These are phyloP conservation scores for Bombus confusus DNA, from an alignment of 1,140 invertebrate genomes.

Conservation along the genomic window DNA sequence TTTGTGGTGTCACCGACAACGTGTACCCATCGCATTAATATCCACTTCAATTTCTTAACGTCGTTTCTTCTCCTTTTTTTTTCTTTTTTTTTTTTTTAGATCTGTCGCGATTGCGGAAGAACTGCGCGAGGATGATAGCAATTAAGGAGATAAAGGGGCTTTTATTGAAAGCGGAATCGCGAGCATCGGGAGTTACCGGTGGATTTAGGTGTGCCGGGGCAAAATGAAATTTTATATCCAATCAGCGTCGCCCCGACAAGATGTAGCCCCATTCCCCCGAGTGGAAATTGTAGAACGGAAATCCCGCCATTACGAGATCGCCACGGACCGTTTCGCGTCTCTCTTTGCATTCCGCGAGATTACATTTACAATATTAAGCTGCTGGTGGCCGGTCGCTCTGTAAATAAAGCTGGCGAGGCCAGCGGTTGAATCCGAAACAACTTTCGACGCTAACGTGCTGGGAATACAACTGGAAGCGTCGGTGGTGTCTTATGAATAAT, in stretches of 20 bases:
- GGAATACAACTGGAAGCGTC: not conserved
- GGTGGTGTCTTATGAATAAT: not conserved
- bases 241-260: constrained; percentile 36
- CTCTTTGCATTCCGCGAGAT: constrained; percentile 37
- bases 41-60: too few species aligned
- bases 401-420: constrained; percentile 13
- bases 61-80: too few species aligned
- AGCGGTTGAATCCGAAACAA: constrained; percentile 22
- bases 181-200: not conserved
- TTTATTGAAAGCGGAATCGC: constrained; percentile 23
- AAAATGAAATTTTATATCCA: constrained; percentile 57
- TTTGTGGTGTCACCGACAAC: too few species aligned
- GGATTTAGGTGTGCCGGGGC: not conserved
- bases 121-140: not conserved
- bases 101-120: not conserved
- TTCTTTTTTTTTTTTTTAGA: too few species aligned
- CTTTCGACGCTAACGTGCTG: constrained; percentile 4
- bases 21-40: too few species aligned
- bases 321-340: constrained; percentile 27
- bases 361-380: constrained; percentile 55
- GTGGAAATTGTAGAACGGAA: constrained; percentile 52
- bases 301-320: constrained; percentile 39
- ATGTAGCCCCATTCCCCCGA: constrained; percentile 44
- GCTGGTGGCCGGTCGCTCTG: not conserved
- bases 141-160: constrained; percentile 22